Evolutionary conservation across 1,140 invertebrate genomes (phyloP).

Genomic region (Plectus sambesii): DNA sequence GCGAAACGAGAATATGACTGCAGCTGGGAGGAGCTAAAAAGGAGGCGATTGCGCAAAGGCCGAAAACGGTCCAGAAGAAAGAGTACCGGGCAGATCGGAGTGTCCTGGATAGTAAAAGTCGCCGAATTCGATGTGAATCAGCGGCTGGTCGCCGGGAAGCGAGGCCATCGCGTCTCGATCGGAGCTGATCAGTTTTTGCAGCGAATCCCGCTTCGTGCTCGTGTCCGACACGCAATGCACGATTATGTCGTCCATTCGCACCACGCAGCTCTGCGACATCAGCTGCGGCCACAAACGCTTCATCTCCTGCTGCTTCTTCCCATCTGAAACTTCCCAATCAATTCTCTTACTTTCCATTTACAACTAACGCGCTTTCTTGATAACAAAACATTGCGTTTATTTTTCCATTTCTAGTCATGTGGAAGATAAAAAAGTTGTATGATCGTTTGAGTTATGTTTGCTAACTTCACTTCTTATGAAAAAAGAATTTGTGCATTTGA

Average conservation of each 20-base stretch:
- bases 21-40: constrained; percentile 19
- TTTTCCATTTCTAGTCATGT: too few species aligned
- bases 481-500: too few species aligned
- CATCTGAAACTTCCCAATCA: constrained; percentile 21
- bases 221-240: constrained; percentile 65
- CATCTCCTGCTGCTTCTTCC: constrained; percentile 28
- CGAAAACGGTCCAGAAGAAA: too few species aligned
- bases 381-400: too few species aligned
- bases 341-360: too few species aligned
- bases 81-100: too few species aligned
- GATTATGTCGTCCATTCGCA: constrained; percentile 68
- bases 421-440: too few species aligned
- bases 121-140: constrained; percentile 84
- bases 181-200: constrained; percentile 26
- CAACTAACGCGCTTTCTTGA: too few species aligned
- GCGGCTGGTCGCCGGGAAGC: constrained; percentile 72
- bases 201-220: constrained; percentile 24
- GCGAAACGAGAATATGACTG: constrained; percentile 32
- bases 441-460: too few species aligned
- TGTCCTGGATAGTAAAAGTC: constrained; percentile 94
- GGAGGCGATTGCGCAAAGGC: neutral
- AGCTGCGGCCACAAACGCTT: constrained; percentile 49
- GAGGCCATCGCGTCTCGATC: constrained; percentile 51
- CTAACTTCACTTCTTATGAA: too few species aligned
- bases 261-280: constrained; percentile 77